Evolutionary conservation across 2,113 vertebrate genomes (phyloP).

Genomic region (Paraplagusia blochii): DNA sequence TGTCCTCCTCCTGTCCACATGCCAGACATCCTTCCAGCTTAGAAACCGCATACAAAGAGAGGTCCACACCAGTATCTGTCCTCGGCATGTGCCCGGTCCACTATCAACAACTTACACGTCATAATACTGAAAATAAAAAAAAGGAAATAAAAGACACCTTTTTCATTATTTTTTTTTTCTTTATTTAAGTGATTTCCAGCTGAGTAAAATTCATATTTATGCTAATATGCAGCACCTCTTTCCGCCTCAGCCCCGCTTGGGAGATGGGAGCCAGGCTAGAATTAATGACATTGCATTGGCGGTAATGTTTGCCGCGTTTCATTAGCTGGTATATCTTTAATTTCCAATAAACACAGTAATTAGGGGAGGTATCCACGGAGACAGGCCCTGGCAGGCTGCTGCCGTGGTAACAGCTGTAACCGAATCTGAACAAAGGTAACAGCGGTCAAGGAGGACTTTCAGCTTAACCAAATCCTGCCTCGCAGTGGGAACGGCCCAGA

Average conservation of each 20-base stretch:
- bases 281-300: slow-evolving; percentile 78
- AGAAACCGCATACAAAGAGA: slow-evolving; percentile 34
- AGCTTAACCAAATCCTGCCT: slow-evolving; percentile 77
- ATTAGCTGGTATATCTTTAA: slow-evolving; percentile 83
- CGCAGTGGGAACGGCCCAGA: slow-evolving; percentile 68
- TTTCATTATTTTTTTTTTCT: slow-evolving; percentile 70
- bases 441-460: slow-evolving; percentile 71
- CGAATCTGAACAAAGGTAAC: slow-evolving; percentile 72
- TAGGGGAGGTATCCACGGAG: slow-evolving; percentile 76
- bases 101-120: slow-evolving; percentile 66
- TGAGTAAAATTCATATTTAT: slow-evolving; percentile 81
- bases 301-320: slow-evolving; percentile 79
- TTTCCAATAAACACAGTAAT: slow-evolving; percentile 84
- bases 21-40: slow-evolving; percentile 30
- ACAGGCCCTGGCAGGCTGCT: slow-evolving; percentile 70
- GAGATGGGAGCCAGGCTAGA: slow-evolving; percentile 72
- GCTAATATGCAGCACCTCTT: slow-evolving; percentile 69
- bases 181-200: slow-evolving; percentile 75
- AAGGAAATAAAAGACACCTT: slow-evolving; percentile 72
- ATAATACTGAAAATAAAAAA: slow-evolving; percentile 66
- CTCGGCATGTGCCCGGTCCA: slow-evolving; percentile 28
- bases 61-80: slow-evolving; percentile 32
- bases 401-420: slow-evolving; percentile 76
- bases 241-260: slow-evolving; percentile 64
- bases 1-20: slow-evolving; percentile 13